phyloP scores from a whole-genome alignment of 2,888 invertebrate species.

The Synanthedon vespiformis region DNA sequence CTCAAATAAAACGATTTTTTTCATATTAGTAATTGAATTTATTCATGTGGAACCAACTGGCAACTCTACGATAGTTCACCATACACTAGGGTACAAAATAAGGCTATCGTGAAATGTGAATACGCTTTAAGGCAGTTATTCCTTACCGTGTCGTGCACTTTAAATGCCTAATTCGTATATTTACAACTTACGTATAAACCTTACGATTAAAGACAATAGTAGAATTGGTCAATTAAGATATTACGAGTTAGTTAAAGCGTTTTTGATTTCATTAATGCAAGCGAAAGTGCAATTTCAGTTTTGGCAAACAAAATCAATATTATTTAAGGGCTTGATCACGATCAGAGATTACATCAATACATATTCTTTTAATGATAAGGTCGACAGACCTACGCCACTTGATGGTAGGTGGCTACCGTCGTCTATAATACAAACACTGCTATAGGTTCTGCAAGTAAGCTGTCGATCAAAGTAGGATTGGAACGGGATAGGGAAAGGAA shows the following conservation, averaged over 20 bases:
- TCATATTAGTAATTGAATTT: constrained; percentile 19
- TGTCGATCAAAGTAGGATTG: too few species aligned
- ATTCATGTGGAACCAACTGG: constrained; percentile 32
- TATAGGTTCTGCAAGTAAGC: too few species aligned
- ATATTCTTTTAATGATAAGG: too few species aligned
- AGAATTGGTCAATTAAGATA: constrained; percentile 54
- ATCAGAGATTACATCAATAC: too few species aligned
- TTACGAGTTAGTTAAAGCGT: constrained; percentile 41
- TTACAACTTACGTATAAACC: constrained; percentile 28
- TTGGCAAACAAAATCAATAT: constrained; percentile 7
- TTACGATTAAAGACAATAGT: constrained; percentile 23
- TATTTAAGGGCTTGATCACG: too few species aligned
- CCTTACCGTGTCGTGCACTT: constrained; percentile 52
- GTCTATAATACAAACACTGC: too few species aligned
- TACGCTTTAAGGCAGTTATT: constrained; percentile 63
- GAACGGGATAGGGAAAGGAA: too few species aligned
- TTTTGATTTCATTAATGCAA: constrained; percentile 27
- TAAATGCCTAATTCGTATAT: constrained; percentile 24
- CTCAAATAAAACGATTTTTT: too few species aligned
- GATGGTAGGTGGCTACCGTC: too few species aligned
- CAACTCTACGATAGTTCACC: constrained; percentile 15
- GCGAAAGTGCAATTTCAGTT: constrained; percentile 13
- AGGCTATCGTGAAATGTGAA: constrained; percentile 65
- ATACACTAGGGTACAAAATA: constrained; percentile 59
- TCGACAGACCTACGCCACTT: too few species aligned